Percentiles rank a stretch among this genome's conserved stretches.
phyloP scores from a whole-genome alignment of 2,113 vertebrate species.

The Muntiacus muntjak region DNA sequence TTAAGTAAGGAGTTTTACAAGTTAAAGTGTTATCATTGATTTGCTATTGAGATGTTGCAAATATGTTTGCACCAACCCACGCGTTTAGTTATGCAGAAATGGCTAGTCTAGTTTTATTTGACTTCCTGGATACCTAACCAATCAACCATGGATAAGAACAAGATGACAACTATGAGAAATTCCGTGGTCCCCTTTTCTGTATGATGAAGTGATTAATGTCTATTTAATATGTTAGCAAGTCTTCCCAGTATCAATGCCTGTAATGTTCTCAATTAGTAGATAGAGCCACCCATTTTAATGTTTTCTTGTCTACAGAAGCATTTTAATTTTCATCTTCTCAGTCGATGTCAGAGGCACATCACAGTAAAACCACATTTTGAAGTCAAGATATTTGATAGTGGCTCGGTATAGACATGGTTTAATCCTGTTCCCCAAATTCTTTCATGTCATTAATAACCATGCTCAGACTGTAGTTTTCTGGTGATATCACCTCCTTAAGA shows the following conservation, averaged over 20 bases:
- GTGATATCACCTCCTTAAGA: slow-evolving; percentile 6
- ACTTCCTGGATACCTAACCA: background rate
- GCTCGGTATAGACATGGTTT: background rate
- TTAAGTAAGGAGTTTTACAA: slow-evolving; percentile 16
- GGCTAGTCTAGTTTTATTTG: background rate
- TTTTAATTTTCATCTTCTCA: background rate
- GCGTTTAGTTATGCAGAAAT: background rate
- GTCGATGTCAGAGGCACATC: background rate
- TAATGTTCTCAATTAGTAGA: background rate
- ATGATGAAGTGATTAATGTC: background rate
- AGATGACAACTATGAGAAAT: background rate
- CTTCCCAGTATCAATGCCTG: background rate
- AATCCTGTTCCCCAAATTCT: background rate
- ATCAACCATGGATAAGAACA: background rate
- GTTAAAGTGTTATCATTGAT: background rate
- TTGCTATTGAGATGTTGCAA: background rate
- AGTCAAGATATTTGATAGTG: background rate
- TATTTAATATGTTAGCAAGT: background rate
- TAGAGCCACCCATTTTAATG: background rate
- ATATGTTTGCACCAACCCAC: background rate
- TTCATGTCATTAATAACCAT: background rate
- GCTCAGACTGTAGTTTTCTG: background rate
- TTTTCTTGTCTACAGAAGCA: background rate
- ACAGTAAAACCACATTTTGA: background rate
- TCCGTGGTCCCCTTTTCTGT: background rate